Conservation (phyloP, 2,888 invertebrate species). For the Platerodrilus igneus region DNA sequence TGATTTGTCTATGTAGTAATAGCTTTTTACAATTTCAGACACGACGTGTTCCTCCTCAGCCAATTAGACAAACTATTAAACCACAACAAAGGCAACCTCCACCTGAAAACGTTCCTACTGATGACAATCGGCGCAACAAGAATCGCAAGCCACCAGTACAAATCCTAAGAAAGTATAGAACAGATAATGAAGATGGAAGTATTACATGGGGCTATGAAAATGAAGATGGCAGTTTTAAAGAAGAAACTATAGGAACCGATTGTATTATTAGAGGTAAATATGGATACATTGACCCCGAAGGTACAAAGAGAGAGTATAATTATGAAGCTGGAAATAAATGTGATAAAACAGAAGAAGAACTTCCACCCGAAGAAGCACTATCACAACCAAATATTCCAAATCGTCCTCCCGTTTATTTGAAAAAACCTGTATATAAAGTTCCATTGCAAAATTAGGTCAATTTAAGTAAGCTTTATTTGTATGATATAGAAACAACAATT, state of each 20-base stretch:
- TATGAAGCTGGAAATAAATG: conserved; percentile 78
- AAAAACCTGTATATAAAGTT: conserved; percentile 3
- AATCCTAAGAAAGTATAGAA: conserved; percentile 58
- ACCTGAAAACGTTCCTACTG: conserved; percentile 37
- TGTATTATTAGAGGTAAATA: conserved; percentile 67
- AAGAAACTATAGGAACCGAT: conserved; percentile 75
- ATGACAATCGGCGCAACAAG: conserved; percentile 45
- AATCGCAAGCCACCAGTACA: conserved; percentile 44
- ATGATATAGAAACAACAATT: neutral
- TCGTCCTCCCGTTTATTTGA: no score
- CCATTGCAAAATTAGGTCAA: conserved; percentile 5
- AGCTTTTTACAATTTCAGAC: conserved; percentile 29
- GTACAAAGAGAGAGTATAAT: conserved; percentile 72
- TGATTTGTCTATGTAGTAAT: no score
- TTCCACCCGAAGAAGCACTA: conserved; percentile 25
- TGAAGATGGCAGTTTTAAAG: conserved; percentile 82
- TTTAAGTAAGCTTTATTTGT: no score
- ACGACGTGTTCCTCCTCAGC: conserved; percentile 49
- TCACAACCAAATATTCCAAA: no score
- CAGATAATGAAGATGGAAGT: conserved; percentile 75
- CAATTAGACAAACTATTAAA: conserved; percentile 49
- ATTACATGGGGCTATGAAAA: conserved; percentile 88
- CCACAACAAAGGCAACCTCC: conserved; percentile 40
- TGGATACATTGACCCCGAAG: conserved; percentile 81
- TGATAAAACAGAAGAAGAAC: conserved; percentile 52